Evolutionary conservation across 2,888 invertebrate species (phyloP), one percentile per base, ranked within the genome.

Genomic region (Mamestra brassicae): DNA sequence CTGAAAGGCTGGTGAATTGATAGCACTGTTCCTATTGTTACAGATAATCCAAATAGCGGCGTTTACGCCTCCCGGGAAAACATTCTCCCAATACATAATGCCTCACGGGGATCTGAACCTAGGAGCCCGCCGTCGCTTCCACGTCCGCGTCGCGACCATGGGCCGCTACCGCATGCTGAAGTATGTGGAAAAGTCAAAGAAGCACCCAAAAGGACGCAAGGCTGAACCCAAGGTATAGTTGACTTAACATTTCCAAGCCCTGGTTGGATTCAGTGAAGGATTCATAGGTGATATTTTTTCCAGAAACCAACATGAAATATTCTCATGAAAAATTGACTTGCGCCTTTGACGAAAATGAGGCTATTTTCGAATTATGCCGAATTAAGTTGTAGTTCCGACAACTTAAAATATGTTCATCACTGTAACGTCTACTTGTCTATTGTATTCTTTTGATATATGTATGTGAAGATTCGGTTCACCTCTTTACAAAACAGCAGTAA

Each of bases 151-250:
- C 17, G 55, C 62, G 13, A 55, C 26, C 17, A 2, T 62, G 0
- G 73, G 74, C 17, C 55, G 55, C 17, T 55, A 42, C 55, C 74
- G 74, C 13, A 74, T 62, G 74, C 47, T 74, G 0, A 54, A 62
- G 42, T 10, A 62, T 2, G 26, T 26, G 26, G 26, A 26, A 26
- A 26, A 26, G 26, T 26, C 26, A 26, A 26, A 26, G 26, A 26
- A 26, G 26, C 26, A 26, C 26, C 26, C 26, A 26, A 26, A 26
- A 26, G 26, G 26, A 26, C 26, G 26, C 26, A 26, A 26, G 26
- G 26, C 26, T 26, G 26, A 26, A 26, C 26, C 26, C 26, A 26
- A 26, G 61, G 73, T 74, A 38, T 11, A 10, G 13, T 45, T 15
- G 17, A 60, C n/a, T 42, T 42, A 13, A 1, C 4, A 36, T 10